Percentiles rank a stretch among this genome's conserved stretches.
Conservation (phyloP, 2,113 vertebrate genomes). For the Sakesphorus luctuosus region DNA sequence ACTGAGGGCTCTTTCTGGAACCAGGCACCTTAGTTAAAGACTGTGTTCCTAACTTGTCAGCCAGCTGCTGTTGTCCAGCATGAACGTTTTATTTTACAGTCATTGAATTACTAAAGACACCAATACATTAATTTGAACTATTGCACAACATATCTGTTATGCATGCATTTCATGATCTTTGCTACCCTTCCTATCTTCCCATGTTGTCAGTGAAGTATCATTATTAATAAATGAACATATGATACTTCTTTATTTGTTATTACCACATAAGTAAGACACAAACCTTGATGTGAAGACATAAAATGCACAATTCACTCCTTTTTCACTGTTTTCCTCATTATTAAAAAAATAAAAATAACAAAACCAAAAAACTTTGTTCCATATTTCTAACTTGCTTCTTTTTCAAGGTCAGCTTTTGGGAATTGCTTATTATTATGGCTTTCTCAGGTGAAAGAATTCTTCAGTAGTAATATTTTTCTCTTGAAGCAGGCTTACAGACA, state of each 20-base stretch:
- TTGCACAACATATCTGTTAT: background rate
- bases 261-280: background rate
- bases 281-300: background rate
- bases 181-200: background rate
- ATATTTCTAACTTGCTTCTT: background rate
- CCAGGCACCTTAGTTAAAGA: background rate
- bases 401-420: background rate
- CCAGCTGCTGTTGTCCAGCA: background rate
- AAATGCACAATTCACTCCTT: too few species aligned
- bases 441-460: background rate
- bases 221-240: background rate
- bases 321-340: background rate
- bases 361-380: background rate
- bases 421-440: background rate
- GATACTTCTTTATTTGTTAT: background rate
- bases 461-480: background rate
- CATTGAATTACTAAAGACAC: background rate
- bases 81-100: background rate
- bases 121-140: background rate
- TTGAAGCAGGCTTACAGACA: background rate
- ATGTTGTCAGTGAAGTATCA: background rate
- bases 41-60: background rate
- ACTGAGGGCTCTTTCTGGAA: background rate
- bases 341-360: background rate
- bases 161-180: background rate